Conservation (phyloP, 2,888 invertebrate species). For the Apocheima hispidaria region DNA sequence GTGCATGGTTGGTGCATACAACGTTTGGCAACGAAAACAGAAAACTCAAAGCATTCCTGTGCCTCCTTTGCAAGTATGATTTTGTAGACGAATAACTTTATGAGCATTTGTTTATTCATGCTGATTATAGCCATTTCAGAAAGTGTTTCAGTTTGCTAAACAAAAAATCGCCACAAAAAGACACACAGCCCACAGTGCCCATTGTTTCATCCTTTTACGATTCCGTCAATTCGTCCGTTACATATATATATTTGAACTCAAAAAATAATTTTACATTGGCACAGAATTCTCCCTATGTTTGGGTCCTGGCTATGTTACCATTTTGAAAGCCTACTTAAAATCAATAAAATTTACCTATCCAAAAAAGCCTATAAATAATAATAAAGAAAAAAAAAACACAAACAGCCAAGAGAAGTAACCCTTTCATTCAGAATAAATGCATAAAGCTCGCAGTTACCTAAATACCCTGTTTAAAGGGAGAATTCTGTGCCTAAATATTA, state of each 20-base stretch:
- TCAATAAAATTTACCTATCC: too few species aligned
- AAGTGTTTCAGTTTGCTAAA: constrained; percentile 4
- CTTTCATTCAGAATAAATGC: not conserved
- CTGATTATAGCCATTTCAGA: constrained; percentile 12
- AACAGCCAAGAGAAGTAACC: not conserved
- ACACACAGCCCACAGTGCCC: not conserved
- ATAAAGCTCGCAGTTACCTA: constrained; percentile 1
- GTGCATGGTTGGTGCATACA: too few species aligned
- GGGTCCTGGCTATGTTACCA: too few species aligned
- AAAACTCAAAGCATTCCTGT: constrained; percentile 6
- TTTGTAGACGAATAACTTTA: constrained; percentile 7
- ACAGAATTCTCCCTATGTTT: too few species aligned
- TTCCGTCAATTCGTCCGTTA: too few species aligned
- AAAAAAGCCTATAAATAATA: too few species aligned
- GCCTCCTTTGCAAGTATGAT: constrained; percentile 29
- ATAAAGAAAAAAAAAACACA: too few species aligned
- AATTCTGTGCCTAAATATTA: too few species aligned
- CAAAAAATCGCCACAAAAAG: not conserved
- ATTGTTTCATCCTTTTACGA: not conserved
- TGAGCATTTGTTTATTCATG: constrained; percentile 23
- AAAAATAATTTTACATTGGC: too few species aligned
- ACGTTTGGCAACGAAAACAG: not conserved
- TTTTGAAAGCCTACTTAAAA: too few species aligned
- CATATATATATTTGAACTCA: too few species aligned
- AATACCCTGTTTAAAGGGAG: too few species aligned